Conservation (phyloP, 2,888 invertebrate genomes). For the Ennomos quercinarius region DNA sequence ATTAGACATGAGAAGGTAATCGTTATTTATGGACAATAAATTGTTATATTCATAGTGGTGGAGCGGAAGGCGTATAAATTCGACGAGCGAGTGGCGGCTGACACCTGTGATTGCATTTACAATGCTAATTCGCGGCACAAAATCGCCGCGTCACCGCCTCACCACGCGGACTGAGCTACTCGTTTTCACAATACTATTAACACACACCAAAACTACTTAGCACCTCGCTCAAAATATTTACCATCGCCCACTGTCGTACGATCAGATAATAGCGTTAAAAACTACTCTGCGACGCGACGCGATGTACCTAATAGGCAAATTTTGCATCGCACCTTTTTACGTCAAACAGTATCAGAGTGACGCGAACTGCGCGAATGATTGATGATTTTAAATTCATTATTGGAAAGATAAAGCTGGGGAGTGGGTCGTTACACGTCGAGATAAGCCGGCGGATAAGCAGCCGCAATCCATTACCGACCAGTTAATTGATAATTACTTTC, state of each 20-base stretch:
- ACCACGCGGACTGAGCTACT: slow-evolving; percentile 60
- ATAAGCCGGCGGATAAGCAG: slow-evolving; percentile 78
- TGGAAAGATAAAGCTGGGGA: slow-evolving; percentile 67
- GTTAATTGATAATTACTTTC: slow-evolving; percentile 86
- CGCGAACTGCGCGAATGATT: slow-evolving; percentile 56
- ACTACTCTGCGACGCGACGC: neutral
- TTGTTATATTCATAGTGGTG: slow-evolving; percentile 76
- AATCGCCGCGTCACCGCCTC: slow-evolving; percentile 63
- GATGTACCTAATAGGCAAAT: slow-evolving; percentile 9
- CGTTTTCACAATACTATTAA: slow-evolving; percentile 53
- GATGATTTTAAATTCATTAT: slow-evolving; percentile 71
- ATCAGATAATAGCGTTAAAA: slow-evolving; percentile 4
- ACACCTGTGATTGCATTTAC: slow-evolving; percentile 86
- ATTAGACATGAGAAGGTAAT: slow-evolving; percentile 66
- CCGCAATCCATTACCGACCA: slow-evolving; percentile 82
- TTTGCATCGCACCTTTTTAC: slow-evolving; percentile 20
- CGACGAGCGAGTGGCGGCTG: slow-evolving; percentile 77
- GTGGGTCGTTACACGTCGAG: slow-evolving; percentile 70
- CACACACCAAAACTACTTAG: slow-evolving; percentile 24
- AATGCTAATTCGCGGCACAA: slow-evolving; percentile 82
- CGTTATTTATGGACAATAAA: slow-evolving; percentile 79
- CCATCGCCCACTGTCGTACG: slow-evolving; percentile 14
- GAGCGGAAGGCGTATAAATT: slow-evolving; percentile 81
- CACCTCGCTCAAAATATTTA: slow-evolving; percentile 31
- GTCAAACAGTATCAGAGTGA: slow-evolving; percentile 44